phyloP scores from a whole-genome alignment of 2,888 invertebrate species.

The Digitonthophagus gazella region DNA sequence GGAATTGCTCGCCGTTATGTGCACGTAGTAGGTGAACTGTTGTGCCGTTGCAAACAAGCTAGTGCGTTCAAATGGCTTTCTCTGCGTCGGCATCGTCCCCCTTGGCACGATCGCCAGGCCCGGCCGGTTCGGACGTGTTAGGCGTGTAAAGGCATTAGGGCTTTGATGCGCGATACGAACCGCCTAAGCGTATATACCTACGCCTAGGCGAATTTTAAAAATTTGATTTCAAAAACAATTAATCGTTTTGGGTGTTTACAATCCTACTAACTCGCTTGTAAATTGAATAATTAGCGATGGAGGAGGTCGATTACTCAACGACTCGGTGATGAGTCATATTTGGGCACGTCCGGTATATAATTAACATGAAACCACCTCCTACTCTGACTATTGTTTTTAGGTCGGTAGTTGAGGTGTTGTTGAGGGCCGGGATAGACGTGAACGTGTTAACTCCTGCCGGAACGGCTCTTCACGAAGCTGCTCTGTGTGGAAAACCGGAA shows the following conservation, averaged over 20 bases:
- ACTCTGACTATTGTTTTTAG: too few species aligned
- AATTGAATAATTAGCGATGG: too few species aligned
- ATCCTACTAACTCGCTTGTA: too few species aligned
- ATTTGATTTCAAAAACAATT: background rate
- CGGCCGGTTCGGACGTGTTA: conserved; percentile 26
- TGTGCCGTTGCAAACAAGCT: conserved; percentile 43
- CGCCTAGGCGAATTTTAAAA: background rate
- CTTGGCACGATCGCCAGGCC: background rate
- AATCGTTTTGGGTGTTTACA: too few species aligned
- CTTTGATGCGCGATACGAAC: conserved; percentile 32
- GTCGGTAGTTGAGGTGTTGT: conserved; percentile 77
- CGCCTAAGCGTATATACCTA: background rate
- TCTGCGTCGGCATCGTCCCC: conserved; percentile 20
- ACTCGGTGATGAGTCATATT: conserved; percentile 5
- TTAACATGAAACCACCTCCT: background rate
- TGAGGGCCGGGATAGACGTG: conserved; percentile 83
- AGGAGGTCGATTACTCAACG: too few species aligned
- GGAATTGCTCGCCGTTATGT: conserved; percentile 18
- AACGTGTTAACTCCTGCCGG: conserved; percentile 84
- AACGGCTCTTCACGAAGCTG: conserved; percentile 91
- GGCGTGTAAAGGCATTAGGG: conserved; percentile 36
- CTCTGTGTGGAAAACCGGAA: conserved; percentile 85
- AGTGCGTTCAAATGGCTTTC: conserved; percentile 46
- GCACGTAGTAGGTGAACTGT: conserved; percentile 11
- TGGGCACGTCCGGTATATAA: conserved; percentile 1